Evolutionary conservation across 2,797 vertebrate genomes (phyloP).

Genomic region (Nasua narica): DNA sequence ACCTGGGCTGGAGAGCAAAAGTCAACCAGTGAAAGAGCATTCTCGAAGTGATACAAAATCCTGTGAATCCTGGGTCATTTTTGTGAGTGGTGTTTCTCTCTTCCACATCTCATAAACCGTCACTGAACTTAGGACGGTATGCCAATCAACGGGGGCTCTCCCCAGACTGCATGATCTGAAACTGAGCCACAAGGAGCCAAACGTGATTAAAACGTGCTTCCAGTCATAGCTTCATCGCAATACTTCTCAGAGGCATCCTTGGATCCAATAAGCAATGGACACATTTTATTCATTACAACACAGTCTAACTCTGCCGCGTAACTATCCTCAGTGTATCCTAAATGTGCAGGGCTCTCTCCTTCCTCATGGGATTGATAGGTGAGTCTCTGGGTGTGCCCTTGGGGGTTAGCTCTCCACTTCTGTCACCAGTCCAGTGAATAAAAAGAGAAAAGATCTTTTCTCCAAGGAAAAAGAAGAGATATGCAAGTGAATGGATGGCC

Average conservation of each 20-base stretch:
- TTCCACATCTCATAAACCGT: conserved; percentile 57
- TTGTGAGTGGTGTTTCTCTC: conserved; percentile 48
- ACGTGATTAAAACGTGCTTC: conserved; percentile 6
- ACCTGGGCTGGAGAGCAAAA: neutral
- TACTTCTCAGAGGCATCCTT: neutral
- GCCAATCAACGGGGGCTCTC: neutral
- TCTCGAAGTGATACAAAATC: conserved; percentile 30
- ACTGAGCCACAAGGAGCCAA: conserved; percentile 1
- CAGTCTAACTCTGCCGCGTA: neutral
- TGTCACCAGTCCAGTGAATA: neutral
- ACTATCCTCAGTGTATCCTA: neutral
- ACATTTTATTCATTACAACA: neutral
- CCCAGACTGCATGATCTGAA: neutral
- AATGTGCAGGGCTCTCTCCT: neutral
- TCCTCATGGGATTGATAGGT: neutral
- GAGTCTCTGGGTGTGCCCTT: neutral
- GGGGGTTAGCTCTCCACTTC: neutral
- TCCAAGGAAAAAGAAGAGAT: neutral
- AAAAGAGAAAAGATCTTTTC: neutral
- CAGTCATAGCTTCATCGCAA: neutral
- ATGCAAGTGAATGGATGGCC: neutral
- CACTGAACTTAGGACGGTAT: conserved; percentile 46
- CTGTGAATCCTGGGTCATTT: conserved; percentile 45
- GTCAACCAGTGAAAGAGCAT: neutral
- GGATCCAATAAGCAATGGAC: neutral